Evolutionary conservation across 1,140 invertebrate genomes (phyloP).

Genomic region (Stegodyphus dumicola): DNA sequence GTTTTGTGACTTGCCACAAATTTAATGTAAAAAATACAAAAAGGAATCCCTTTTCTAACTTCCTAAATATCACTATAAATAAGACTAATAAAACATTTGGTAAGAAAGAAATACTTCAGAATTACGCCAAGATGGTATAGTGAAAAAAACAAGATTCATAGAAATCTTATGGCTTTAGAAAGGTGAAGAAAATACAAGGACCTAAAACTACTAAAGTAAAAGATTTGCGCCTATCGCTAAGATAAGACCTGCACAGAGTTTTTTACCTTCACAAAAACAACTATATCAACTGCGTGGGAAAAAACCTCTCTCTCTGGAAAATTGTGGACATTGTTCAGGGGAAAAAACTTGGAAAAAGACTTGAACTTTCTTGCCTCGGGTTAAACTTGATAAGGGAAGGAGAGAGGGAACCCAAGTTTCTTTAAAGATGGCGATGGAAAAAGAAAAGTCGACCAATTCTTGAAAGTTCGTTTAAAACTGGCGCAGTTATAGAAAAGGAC

Average conservation of each 20-base stretch:
- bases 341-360: slow-evolving; percentile 42
- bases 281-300: slow-evolving; percentile 30
- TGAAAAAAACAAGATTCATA: background rate
- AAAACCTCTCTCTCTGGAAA: slow-evolving; percentile 26
- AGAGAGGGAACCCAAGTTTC: slow-evolving; percentile 15
- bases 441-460: background rate
- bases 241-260: slow-evolving; percentile 33
- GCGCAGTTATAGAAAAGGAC: slow-evolving; percentile 31
- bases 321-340: slow-evolving; percentile 27
- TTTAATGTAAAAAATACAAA: too few species aligned
- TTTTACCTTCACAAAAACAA: slow-evolving; percentile 55
- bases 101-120: too few species aligned
- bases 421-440: slow-evolving; percentile 36
- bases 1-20: too few species aligned
- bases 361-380: slow-evolving; percentile 53
- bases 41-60: too few species aligned
- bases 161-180: slow-evolving; percentile 9
- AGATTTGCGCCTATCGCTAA: slow-evolving; percentile 24
- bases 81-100: too few species aligned
- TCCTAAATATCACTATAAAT: too few species aligned
- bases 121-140: too few species aligned
- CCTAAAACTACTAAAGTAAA: slow-evolving; percentile 53
- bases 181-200: slow-evolving; percentile 16
- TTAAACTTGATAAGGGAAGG: slow-evolving; percentile 53
- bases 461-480: slow-evolving; percentile 51